Conservation (phyloP, 2,113 vertebrate genomes). For the Andinoacara biseriatus region DNA sequence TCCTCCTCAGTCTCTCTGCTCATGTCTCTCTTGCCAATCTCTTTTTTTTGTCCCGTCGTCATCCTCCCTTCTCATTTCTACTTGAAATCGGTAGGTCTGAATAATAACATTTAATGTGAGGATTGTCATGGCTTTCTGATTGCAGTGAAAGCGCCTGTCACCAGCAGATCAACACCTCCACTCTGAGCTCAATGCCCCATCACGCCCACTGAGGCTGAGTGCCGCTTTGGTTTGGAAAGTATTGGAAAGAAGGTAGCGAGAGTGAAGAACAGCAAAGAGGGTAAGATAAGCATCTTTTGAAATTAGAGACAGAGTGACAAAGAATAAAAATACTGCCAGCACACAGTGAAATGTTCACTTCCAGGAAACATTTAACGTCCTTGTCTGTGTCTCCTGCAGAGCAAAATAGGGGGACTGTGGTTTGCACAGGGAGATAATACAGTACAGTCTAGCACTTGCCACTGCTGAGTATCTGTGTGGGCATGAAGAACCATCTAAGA, state of each 20-base stretch:
- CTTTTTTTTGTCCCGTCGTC: neutral
- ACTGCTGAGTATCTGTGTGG: constrained; percentile 12
- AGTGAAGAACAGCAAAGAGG: neutral
- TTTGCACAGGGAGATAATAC: constrained; percentile 7
- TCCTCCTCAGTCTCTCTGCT: neutral
- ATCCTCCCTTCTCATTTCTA: neutral
- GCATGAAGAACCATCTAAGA: constrained; percentile 33
- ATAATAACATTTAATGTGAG: constrained; percentile 3
- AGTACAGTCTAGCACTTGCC: neutral
- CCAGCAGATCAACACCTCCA: neutral
- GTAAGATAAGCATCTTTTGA: neutral
- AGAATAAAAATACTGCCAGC: constrained; percentile 3
- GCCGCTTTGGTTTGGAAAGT: neutral
- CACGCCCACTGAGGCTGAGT: constrained; percentile 3
- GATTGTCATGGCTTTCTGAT: neutral
- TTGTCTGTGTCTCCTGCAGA: neutral
- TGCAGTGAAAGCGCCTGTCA: neutral
- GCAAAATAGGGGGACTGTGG: neutral
- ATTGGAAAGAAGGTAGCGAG: neutral
- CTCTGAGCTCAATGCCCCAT: constrained; percentile 15
- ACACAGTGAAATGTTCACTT: neutral
- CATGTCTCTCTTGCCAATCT: neutral
- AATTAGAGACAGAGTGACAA: constrained; percentile 1
- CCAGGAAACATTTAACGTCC: neutral
- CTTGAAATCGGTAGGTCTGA: neutral